Percentiles rank a stretch among this genome's conserved stretches.
These are phyloP conservation scores for Amphipoea oculea DNA, from an alignment of 2,888 invertebrate species.

Conservation along the genomic window DNA sequence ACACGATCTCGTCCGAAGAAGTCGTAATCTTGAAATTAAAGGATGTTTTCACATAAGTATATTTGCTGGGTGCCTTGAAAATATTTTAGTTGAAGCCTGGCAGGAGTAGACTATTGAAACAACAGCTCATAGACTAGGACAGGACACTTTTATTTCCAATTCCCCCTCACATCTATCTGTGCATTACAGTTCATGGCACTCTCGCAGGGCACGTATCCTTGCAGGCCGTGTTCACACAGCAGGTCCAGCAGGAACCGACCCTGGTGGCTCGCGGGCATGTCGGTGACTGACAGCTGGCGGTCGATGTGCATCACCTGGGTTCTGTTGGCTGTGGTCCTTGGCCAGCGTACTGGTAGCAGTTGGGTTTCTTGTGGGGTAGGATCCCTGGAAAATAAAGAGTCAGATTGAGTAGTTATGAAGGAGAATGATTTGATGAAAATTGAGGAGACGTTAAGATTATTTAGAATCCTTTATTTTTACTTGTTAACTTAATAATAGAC, in stretches of 20 bases:
- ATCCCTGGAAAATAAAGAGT: constrained; percentile 73
- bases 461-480: not conserved
- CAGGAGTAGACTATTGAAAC: not conserved
- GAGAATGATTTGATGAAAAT: not conserved
- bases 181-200: constrained; percentile 72
- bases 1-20: not conserved
- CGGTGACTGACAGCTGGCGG: constrained; percentile 66
- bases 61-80: too few species aligned
- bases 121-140: constrained; percentile 24
- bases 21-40: not conserved
- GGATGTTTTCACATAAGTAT: not conserved
- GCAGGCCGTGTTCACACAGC: constrained; percentile 80
- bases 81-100: not conserved
- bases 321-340: constrained; percentile 70
- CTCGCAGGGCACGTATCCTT: constrained; percentile 84
- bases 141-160: constrained; percentile 18
- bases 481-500: not conserved
- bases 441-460: not conserved
- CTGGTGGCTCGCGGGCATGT: constrained; percentile 64
- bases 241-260: constrained; percentile 75
- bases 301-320: constrained; percentile 76
- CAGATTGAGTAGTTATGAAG: not conserved
- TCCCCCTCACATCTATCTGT: constrained; percentile 10
- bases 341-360: constrained; percentile 79
- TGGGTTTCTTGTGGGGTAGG: constrained; percentile 78